phyloP scores from a whole-genome alignment of 2,113 vertebrate genomes.

The Saiga tatarica region DNA sequence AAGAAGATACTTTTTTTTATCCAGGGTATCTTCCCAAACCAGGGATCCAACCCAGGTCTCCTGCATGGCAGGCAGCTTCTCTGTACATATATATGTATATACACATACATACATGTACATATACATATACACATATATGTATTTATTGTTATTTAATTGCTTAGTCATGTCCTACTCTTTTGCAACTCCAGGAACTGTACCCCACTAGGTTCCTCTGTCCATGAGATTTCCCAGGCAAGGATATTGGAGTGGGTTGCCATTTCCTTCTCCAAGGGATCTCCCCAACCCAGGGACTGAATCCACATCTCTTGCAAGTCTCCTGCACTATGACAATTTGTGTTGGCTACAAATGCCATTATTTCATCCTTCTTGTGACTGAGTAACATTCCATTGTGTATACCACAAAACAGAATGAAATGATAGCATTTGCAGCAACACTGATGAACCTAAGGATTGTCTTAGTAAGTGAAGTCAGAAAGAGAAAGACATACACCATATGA shows the following conservation, averaged over 20 bases:
- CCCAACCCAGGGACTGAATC: background rate
- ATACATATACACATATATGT: background rate
- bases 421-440: background rate
- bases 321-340: background rate
- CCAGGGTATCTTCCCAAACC: background rate
- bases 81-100: background rate
- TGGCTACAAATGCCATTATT: background rate
- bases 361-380: background rate
- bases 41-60: background rate
- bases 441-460: background rate
- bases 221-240: background rate
- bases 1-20: background rate
- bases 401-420: background rate
- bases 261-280: background rate
- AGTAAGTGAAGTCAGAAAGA: background rate
- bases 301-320: background rate
- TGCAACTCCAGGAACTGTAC: background rate
- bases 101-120: background rate
- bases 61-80: background rate
- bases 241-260: background rate
- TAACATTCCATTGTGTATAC: background rate
- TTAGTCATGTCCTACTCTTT: background rate
- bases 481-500: background rate
- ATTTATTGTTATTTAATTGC: background rate
- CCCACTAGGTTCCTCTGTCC: background rate